Evolutionary conservation across 2,797 vertebrate genomes (phyloP).

Genomic region (Sebastes matsubarae): DNA sequence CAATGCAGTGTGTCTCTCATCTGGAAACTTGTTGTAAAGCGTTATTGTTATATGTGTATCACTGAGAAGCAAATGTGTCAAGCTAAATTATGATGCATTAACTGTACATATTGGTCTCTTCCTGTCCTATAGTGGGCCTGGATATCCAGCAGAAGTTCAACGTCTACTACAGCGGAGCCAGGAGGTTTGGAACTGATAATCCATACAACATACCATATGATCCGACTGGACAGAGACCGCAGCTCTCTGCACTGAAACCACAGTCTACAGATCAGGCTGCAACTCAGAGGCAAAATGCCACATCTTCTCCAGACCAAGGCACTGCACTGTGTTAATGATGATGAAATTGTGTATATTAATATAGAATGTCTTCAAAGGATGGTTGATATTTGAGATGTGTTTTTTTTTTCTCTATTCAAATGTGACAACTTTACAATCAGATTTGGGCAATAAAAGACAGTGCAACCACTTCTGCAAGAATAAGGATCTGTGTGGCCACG

Average conservation of each 20-base stretch:
- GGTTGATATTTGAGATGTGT: background rate
- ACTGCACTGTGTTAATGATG: background rate
- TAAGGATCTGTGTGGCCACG: conserved; percentile 92
- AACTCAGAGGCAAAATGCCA: conserved; percentile 11
- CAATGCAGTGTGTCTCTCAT: too few relatives aligned
- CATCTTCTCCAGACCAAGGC: conserved; percentile 46
- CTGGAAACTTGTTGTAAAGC: too few relatives aligned
- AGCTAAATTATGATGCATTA: background rate
- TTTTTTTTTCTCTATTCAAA: background rate
- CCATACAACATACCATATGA: conserved; percentile 10
- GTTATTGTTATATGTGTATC: background rate
- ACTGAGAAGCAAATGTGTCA: background rate
- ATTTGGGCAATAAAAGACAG: conserved; percentile 80
- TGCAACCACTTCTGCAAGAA: conserved; percentile 97
- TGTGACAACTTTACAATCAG: conserved; percentile 3
- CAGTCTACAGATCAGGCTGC: conserved; percentile 33
- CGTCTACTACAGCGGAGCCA: conserved; percentile 83
- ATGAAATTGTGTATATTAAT: background rate
- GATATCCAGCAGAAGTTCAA: conserved; percentile 90
- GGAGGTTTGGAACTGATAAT: conserved; percentile 67
- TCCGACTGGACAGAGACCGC: conserved; percentile 14
- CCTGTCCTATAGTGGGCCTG: conserved; percentile 86
- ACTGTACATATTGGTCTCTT: background rate
- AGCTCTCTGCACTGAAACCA: conserved; percentile 17
- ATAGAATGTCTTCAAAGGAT: background rate